Percentiles rank a stretch among this genome's conserved stretches.
phyloP scores from a whole-genome alignment of 2,888 invertebrate genomes.

The Platycheirus albimanus region DNA sequence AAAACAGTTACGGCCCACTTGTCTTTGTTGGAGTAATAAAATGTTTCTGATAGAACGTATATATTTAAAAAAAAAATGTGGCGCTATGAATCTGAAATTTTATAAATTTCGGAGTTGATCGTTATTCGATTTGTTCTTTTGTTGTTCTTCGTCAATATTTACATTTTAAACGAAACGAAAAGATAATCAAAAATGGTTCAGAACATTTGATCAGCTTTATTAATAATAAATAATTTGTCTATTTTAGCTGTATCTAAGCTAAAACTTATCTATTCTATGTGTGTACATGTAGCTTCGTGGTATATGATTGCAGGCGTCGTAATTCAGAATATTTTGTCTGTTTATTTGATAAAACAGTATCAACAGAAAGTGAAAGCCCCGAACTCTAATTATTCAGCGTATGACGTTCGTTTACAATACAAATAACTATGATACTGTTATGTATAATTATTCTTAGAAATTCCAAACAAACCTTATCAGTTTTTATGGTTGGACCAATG shows the following conservation, averaged over 20 bases:
- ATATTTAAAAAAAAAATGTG: neutral
- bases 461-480: too few species aligned
- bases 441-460: too few species aligned
- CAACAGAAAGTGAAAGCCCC: neutral
- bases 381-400: neutral
- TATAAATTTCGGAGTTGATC: neutral
- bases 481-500: too few species aligned
- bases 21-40: neutral
- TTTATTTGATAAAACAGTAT: neutral
- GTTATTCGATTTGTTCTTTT: neutral
- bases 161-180: neutral
- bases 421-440: too few species aligned
- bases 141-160: neutral
- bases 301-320: constrained; percentile 4
- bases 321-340: neutral
- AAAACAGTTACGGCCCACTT: too few species aligned
- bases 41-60: neutral
- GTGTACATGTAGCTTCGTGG: neutral
- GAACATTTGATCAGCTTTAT: constrained; percentile 22
- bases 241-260: neutral
- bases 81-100: neutral
- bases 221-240: constrained; percentile 3
- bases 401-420: too few species aligned
- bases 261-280: neutral
- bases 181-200: neutral